Base-by-base conservation (phyloP, 2,888 invertebrate genomes). In the Lasiommata megera region DNA sequence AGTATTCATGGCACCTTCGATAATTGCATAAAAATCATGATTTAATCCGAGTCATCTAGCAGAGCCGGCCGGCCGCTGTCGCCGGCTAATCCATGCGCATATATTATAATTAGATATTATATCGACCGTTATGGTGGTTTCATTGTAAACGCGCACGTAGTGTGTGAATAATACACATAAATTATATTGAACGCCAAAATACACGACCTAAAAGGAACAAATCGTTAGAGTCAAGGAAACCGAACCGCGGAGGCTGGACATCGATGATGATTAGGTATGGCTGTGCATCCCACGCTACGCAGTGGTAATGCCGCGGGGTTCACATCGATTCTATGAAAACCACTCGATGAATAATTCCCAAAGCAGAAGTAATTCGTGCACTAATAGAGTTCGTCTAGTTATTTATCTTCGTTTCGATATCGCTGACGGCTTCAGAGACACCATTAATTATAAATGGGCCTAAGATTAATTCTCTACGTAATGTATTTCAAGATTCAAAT, bases 21-120 rank as follows among this genome's bases (percentile, higher is more conserved):
- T 61, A 58, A 59, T 60, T 60, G 38, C 58, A 50, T 44, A 48
- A 56, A 50, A 58, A 54, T 47, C 36, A 52, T 43, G 52, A 61
- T 53, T 43, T 12, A 9, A 37, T 43, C 23, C 53, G 41, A 53
- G 23, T 44, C 48, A 38, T 29, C 2, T 31, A 28, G 53, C 48
- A 28, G 37, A 34, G 36, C 40, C 47, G 37, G 38, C 37, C 50
- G 47, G 48, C 48, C 54, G 41, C 40, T 46, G 47, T n/a, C 44
- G 40, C 38, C 46, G 31, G 53, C 36, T 28, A 47, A 43, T 38
- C n/a, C 12, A 48, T 58, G 43, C 18, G 8, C 11, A 54, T 52
- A 8, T 23, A 48, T 23, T 18, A 48, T 18, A 36, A 48, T 60
- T 48, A 48, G 41, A 44, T 14, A 51, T 28, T 56, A 31, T 44